A percentile compares a stretch with the other conserved stretches of the same genome.
Conservation (phyloP, 1,140 invertebrate genomes). For the Hermatobates lingyangjiaoensis region DNA sequence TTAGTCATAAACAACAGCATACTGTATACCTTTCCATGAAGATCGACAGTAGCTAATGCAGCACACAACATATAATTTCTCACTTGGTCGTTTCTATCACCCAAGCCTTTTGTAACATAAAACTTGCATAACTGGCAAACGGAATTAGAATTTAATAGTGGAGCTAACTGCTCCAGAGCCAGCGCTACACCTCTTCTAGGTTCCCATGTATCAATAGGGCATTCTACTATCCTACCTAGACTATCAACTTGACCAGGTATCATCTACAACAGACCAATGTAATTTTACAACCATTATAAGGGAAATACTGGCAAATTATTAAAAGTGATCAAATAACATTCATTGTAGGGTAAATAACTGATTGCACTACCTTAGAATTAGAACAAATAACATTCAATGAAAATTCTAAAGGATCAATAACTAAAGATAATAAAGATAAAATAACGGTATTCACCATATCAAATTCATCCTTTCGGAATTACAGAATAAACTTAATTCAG, state of each 20-base stretch:
- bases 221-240: constrained; percentile 73
- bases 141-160: constrained; percentile 41
- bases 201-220: constrained; percentile 73
- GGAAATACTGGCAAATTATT: background rate
- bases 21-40: constrained; percentile 65
- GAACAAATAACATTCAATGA: too few relatives aligned
- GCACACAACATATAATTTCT: constrained; percentile 80
- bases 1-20: too few relatives aligned
- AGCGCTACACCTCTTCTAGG: constrained; percentile 72
- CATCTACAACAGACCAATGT: constrained; percentile 31
- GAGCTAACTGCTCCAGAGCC: constrained; percentile 52
- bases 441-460: too few relatives aligned
- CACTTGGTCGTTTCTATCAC: constrained; percentile 66
- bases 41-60: constrained; percentile 74
- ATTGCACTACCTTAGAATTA: too few relatives aligned
- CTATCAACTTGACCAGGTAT: constrained; percentile 73
- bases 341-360: too few relatives aligned
- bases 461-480: too few relatives aligned
- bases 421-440: too few relatives aligned
- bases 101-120: constrained; percentile 72
- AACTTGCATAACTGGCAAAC: constrained; percentile 54
- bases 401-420: too few relatives aligned
- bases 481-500: too few relatives aligned
- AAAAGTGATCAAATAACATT: background rate
- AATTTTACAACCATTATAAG: constrained; percentile 4